These are phyloP conservation scores for Apodemia mormo DNA, from an alignment of 2,888 invertebrate genomes.

Conservation along the genomic window DNA sequence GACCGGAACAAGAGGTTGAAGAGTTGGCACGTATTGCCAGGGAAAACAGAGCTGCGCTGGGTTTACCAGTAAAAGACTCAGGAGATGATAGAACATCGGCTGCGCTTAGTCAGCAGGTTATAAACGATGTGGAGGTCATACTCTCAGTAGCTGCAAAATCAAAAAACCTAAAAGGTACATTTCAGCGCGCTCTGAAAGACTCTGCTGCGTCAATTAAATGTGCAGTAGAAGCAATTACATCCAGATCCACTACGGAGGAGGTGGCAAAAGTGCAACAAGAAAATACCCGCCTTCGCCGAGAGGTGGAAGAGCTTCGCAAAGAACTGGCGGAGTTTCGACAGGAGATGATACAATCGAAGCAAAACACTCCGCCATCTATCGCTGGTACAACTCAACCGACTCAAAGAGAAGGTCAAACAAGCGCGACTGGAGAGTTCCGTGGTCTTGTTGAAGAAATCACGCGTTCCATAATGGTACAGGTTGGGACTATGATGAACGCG, in stretches of 20 bases:
- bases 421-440: not conserved
- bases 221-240: not conserved
- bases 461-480: not conserved
- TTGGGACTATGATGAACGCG: not conserved
- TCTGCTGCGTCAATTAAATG: not conserved
- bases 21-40: not conserved
- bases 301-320: not conserved
- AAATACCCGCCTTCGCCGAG: not conserved
- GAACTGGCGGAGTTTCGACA: not conserved
- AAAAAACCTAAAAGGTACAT: constrained; percentile 9
- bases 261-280: not conserved
- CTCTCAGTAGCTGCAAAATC: not conserved
- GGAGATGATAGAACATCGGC: not conserved
- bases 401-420: not conserved
- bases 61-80: not conserved
- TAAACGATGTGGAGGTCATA: not conserved
- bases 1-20: not conserved
- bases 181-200: not conserved
- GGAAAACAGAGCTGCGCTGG: not conserved
- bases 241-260: not conserved
- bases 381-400: not conserved
- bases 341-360: not conserved
- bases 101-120: not conserved
- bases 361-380: not conserved
- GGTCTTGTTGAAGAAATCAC: not conserved